Percentiles rank a stretch among this genome's conserved stretches.
These are phyloP conservation scores for Lycocerus yunnanus DNA, from an alignment of 2,888 invertebrate genomes.

Conservation along the genomic window DNA sequence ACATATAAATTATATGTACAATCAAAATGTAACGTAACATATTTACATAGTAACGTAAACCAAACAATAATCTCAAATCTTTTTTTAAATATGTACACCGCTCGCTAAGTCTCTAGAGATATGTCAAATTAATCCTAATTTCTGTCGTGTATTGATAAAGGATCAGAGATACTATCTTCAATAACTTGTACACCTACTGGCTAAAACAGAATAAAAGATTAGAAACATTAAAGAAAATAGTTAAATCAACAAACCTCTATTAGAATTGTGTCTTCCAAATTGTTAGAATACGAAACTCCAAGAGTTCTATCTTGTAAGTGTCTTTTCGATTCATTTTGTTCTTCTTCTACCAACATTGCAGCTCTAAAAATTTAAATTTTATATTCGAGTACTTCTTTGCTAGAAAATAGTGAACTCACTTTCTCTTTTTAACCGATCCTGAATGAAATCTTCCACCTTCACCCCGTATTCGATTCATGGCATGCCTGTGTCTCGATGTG, in stretches of 20 bases:
- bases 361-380: neutral
- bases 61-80: neutral
- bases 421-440: constrained; percentile 58
- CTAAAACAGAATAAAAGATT: constrained; percentile 8
- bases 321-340: constrained; percentile 17
- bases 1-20: neutral
- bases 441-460: constrained; percentile 96
- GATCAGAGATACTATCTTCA: constrained; percentile 16
- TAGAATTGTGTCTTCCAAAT: constrained; percentile 48
- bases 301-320: constrained; percentile 45
- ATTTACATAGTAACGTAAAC: neutral
- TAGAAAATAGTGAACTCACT: constrained; percentile 7
- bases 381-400: neutral
- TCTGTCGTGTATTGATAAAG: constrained; percentile 22
- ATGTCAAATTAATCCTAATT: constrained; percentile 11
- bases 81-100: neutral
- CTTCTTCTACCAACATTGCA: constrained; percentile 23
- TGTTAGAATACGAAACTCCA: constrained; percentile 49
- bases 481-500: constrained; percentile 94
- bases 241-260: constrained; percentile 48
- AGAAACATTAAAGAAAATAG: neutral
- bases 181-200: constrained; percentile 28
- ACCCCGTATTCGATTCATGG: constrained; percentile 95
- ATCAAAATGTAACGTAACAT: neutral
- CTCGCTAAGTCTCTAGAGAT: neutral